These are phyloP conservation scores for Lissocephala sabroskyi DNA, from an alignment of 2,888 invertebrate species.

Conservation along the genomic window DNA sequence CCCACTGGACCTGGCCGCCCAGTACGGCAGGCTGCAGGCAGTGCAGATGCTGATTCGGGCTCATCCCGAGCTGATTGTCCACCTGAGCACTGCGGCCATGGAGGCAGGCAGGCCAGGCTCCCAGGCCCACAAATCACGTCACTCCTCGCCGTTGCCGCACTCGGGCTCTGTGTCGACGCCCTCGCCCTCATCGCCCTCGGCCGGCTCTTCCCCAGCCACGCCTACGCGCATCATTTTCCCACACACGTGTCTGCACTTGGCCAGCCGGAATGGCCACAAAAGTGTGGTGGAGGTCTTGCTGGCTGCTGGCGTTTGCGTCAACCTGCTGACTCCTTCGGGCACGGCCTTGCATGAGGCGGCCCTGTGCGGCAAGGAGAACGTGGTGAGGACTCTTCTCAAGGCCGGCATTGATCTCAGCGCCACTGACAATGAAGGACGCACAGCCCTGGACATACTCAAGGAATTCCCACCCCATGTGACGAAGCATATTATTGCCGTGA, in stretches of 20 bases:
- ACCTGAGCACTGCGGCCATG: slow-evolving; percentile 74
- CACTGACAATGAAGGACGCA: slow-evolving; percentile 85
- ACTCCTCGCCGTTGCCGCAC: slow-evolving; percentile 56
- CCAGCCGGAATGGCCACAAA: slow-evolving; percentile 92
- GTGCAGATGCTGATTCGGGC: slow-evolving; percentile 89
- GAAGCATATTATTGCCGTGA: slow-evolving; percentile 87
- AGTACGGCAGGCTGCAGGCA: slow-evolving; percentile 88
- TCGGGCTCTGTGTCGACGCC: slow-evolving; percentile 58
- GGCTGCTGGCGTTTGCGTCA: slow-evolving; percentile 89
- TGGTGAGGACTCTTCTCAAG: slow-evolving; percentile 85
- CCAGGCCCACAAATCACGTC: slow-evolving; percentile 9
- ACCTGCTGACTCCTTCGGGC: slow-evolving; percentile 87
- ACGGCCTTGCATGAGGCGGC: slow-evolving; percentile 96
- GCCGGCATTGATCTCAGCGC: slow-evolving; percentile 87
- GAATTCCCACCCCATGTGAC: slow-evolving; percentile 93
- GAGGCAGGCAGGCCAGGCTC: slow-evolving; percentile 17
- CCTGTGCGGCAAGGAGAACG: slow-evolving; percentile 90
- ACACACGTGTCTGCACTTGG: slow-evolving; percentile 94
- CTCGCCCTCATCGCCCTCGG: slow-evolving; percentile 52
- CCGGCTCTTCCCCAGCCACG: slow-evolving; percentile 49
- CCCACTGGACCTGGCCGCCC: slow-evolving; percentile 94
- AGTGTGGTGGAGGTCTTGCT: slow-evolving; percentile 87
- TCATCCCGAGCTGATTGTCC: slow-evolving; percentile 86
- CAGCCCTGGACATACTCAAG: slow-evolving; percentile 88
- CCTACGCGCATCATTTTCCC: slow-evolving; percentile 60